phyloP scores from a whole-genome alignment of 2,888 invertebrate species.

The Corbicula japonica region DNA sequence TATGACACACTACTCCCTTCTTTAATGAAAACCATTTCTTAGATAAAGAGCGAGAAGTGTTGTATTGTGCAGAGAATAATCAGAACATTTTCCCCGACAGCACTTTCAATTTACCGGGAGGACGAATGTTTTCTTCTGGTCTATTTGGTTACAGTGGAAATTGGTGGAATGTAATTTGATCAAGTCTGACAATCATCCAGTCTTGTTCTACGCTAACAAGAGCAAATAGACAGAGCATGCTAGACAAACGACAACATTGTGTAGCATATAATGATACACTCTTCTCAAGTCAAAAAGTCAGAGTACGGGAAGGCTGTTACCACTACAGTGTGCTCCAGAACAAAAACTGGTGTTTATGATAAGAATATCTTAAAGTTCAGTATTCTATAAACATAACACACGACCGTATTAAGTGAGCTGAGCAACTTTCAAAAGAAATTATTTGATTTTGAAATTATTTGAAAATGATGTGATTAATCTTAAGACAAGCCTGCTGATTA shows the following conservation, averaged over 20 bases:
- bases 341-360: no score
- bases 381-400: no score
- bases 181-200: conserved; percentile 30
- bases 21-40: conserved; percentile 33
- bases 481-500: no score
- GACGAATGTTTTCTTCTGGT: conserved; percentile 40
- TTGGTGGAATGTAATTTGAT: conserved; percentile 51
- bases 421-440: no score
- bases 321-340: no score
- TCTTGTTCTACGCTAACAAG: conserved; percentile 31
- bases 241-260: conserved; percentile 21
- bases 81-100: conserved; percentile 40
- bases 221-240: conserved; percentile 5
- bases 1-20: conserved; percentile 24
- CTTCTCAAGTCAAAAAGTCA: background rate
- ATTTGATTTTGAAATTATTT: no score
- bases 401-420: no score
- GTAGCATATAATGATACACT: background rate
- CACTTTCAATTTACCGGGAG: conserved; percentile 56
- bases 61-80: conserved; percentile 51
- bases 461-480: no score
- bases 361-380: no score
- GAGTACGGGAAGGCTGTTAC: no score
- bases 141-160: conserved; percentile 51
- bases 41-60: conserved; percentile 31